Evolutionary conservation across 2,888 invertebrate genomes (phyloP), one percentile per base, ranked within the genome.

Genomic region (Drosophila putrida): DNA sequence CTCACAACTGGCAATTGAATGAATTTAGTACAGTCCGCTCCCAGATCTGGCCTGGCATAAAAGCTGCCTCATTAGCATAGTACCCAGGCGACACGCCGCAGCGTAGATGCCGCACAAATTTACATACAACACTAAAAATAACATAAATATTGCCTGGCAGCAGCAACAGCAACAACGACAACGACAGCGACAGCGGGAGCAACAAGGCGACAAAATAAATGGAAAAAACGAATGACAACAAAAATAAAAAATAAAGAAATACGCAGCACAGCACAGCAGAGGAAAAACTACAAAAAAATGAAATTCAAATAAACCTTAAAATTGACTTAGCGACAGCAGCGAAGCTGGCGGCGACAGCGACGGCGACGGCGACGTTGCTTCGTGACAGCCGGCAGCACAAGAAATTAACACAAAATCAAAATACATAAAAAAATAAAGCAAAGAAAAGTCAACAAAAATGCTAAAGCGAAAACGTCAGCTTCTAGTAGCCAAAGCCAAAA

Each of bases 291-390:
- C 46, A 71, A 63, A 82, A 76, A 78, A 76, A 80, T 85, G 64
- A 88, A 86, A 86, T 88, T 83, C 75, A 83, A 83, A 84, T 89
- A 84, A 81, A 88, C 89, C 88, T 84, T 84, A 78, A 84, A 89
- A 83, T 83, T 83, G 84, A 83, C 89, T 83, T 86, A 70, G 75
- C 72, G 72, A 62, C 69, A 63, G 67, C 82, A 67, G 71, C 77
- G 62, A 49, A 62, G 76, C 36, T 44, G 36, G 50, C 68, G 46
- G 13, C 55, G 33, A 58, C 72, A 50, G 46, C 44, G 20, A 39
- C n/a, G n/a, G n/a, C n/a, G n/a, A n/a, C n/a, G n/a, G n/a, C n/a
- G 60, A 39, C 70, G 47, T 31, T 33, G 55, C 57, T 43, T 59
- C 70, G 67, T 53, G 70, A 71, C 71, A 71, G 83, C 72, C 82